phyloP scores from a whole-genome alignment of 2,888 invertebrate genomes.

The Ennomos erosarius region DNA sequence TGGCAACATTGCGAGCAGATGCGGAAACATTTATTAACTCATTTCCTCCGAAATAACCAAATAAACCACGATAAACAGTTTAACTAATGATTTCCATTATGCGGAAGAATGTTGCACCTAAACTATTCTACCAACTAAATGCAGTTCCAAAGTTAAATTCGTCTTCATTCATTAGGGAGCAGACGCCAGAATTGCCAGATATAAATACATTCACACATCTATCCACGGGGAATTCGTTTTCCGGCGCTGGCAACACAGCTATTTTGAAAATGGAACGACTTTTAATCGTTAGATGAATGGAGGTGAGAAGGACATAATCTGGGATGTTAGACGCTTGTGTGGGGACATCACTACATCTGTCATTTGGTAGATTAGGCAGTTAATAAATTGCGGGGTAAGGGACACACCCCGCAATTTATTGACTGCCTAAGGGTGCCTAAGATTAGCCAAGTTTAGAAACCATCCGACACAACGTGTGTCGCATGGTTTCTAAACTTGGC shows the following conservation, averaged over 20 bases:
- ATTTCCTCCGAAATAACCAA: conserved; percentile 3
- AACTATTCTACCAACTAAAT: conserved; percentile 9
- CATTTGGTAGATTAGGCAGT: conserved; percentile 29
- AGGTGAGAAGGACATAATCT: conserved; percentile 27
- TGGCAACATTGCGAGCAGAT: neutral
- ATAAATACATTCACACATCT: conserved; percentile 38
- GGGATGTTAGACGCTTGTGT: conserved; percentile 35
- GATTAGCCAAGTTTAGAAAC: too few species aligned
- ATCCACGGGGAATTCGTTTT: conserved; percentile 31
- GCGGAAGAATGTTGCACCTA: conserved; percentile 15
- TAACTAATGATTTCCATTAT: conserved; percentile 22
- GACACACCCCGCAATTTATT: too few species aligned
- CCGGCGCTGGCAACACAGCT: conserved; percentile 35
- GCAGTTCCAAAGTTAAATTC: conserved; percentile 26
- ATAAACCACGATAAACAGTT: conserved; percentile 24
- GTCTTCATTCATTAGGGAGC: conserved; percentile 29
- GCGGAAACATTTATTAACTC: conserved; percentile 2
- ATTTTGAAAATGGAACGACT: conserved; percentile 37
- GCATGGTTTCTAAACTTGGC: neutral
- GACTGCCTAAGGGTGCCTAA: too few species aligned
- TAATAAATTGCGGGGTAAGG: conserved; percentile 15
- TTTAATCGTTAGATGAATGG: conserved; percentile 36
- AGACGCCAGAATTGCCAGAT: conserved; percentile 22
- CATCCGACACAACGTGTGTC: too few species aligned
- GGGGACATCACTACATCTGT: conserved; percentile 34